These are phyloP conservation scores for Avahi laniger DNA, from an alignment of 2,797 vertebrate genomes.

Conservation along the genomic window DNA sequence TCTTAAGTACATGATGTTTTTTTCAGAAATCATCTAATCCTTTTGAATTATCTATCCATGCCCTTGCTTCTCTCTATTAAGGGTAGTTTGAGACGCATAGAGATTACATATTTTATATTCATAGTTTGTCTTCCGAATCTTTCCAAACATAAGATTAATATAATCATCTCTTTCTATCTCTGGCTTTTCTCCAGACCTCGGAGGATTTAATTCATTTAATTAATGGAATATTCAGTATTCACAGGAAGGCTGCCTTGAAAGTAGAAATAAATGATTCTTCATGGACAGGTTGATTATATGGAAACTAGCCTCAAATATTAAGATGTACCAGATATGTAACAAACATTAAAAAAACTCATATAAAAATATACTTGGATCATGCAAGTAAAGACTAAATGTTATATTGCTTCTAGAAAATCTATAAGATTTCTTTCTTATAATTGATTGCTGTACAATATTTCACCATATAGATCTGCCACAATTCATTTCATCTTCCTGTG, in stretches of 20 bases:
- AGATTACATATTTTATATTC: constrained; percentile 60
- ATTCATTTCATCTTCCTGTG: background rate
- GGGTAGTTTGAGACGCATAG: background rate
- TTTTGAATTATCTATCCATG: background rate
- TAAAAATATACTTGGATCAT: constrained; percentile 14
- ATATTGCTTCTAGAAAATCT: background rate
- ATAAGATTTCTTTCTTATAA: background rate
- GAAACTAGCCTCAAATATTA: constrained; percentile 29
- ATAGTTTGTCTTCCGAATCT: constrained; percentile 58
- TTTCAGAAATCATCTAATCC: background rate
- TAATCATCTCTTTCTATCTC: constrained; percentile 51
- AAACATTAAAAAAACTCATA: background rate
- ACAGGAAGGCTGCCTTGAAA: background rate
- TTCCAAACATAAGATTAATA: constrained; percentile 53
- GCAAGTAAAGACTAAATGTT: background rate
- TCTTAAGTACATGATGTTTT: background rate
- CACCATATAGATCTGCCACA: background rate
- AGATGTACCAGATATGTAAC: background rate
- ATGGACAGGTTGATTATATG: constrained; percentile 33
- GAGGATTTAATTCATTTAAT: constrained; percentile 68
- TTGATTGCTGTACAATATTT: background rate
- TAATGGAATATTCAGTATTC: constrained; percentile 69
- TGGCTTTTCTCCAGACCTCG: constrained; percentile 58
- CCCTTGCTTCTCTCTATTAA: background rate
- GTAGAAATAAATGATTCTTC: constrained; percentile 66